Base-by-base conservation (phyloP, 2,888 invertebrate species). In the Toxonevra muliebris region DNA sequence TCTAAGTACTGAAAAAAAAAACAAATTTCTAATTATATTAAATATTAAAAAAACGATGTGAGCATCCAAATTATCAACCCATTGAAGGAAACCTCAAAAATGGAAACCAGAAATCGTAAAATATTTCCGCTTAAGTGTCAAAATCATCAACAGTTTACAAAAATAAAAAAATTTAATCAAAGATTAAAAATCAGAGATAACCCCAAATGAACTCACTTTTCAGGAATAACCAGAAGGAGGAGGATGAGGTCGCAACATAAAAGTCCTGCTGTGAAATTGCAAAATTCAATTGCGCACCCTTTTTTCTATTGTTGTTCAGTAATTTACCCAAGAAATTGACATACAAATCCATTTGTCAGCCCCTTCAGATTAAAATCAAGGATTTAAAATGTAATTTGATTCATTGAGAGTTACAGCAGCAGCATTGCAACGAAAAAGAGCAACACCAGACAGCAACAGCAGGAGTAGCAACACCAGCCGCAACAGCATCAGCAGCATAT, bases 301-400 rank as follows among this genome's bases (percentile, higher is more conserved):
- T 69, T 58, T n/a, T 72, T 71, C 69, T 75, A 72, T 73, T 74
- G 60, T 53, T 30, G 30, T 55, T 45, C 59, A 70, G 73, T 77
- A 73, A 76, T 75, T 75, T 76, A 30, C 30, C 68, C 68, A 73
- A 76, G 78, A 79, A 81, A 81, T 80, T 82, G 81, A 81, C 81
- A 82, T 77, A 75, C 74, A 77, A 82, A 82, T 82, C 83, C 83
- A 81, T 81, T 82, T 82, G 83, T 82, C 81, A 82, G 78, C 79
- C 81, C 80, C 81, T 79, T 71, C 80, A 79, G 81, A 80, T 80
- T 79, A 80, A 78, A 81, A 81, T 82, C 81, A 80, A 83, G 81
- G 83, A 81, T 78, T 82, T 82, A 79, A 82, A 82, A 76, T 79
- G 83, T 82, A 82, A 82, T 82, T 82, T 82, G 82, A 82, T 81